phyloP scores from a whole-genome alignment of 2,888 invertebrate species.

The Saturnia pavonia region DNA sequence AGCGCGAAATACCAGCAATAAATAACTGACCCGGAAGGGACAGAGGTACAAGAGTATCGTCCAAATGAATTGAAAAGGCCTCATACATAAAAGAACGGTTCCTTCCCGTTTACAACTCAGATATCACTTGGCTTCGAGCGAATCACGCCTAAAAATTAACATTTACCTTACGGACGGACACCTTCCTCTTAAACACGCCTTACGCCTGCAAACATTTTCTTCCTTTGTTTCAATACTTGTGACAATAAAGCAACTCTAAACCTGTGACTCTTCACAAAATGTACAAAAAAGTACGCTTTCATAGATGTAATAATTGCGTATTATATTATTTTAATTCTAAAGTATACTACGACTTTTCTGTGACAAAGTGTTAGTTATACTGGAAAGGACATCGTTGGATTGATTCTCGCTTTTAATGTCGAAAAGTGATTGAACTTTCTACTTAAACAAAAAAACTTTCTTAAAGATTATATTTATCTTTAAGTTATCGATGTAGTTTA shows the following conservation, averaged over 20 bases:
- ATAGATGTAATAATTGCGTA: no score
- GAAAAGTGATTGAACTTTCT: neutral
- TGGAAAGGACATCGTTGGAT: neutral
- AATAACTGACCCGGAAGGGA: conserved; percentile 79
- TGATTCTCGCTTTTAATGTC: neutral
- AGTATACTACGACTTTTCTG: no score
- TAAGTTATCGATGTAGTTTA: no score
- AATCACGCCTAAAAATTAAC: conserved; percentile 62
- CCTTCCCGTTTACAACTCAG: conserved; percentile 54
- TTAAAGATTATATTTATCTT: no score
- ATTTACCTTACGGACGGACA: conserved; percentile 33
- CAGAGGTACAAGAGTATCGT: conserved; percentile 73
- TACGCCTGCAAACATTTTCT: neutral
- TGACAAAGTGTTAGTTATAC: no score
- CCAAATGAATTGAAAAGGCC: conserved; percentile 78
- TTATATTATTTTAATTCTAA: no score
- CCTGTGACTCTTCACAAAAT: neutral
- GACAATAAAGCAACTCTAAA: neutral
- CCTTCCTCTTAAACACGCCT: neutral
- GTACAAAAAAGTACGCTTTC: neutral
- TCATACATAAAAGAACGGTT: conserved; percentile 77
- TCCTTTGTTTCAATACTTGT: neutral
- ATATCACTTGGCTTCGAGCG: conserved; percentile 57
- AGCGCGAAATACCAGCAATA: conserved; percentile 73
- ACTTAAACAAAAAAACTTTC: no score